A percentile compares a stretch with the other conserved stretches of the same genome.
These are phyloP conservation scores for Delichon dasypus DNA, from an alignment of 2,797 vertebrate species.

Conservation along the genomic window DNA sequence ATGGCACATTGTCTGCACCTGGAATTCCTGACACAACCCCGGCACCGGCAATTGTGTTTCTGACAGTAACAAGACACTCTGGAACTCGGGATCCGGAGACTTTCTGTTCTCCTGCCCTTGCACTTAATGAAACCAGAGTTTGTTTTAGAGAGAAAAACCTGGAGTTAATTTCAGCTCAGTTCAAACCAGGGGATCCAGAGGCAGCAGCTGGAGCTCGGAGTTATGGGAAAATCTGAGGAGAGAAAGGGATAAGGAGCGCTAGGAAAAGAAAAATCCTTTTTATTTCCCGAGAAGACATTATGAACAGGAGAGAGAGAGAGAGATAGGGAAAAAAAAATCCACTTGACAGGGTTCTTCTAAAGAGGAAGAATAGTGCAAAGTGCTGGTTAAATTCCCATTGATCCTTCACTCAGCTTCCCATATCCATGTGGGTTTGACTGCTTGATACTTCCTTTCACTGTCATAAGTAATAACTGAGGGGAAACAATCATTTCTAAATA, in stretches of 20 bases:
- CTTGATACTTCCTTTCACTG: conserved; percentile 66
- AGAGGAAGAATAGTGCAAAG: conserved; percentile 60
- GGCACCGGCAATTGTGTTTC: conserved; percentile 43
- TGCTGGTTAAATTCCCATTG: conserved; percentile 58
- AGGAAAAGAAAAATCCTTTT: conserved; percentile 33
- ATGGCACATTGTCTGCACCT: conserved; percentile 52
- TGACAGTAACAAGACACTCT: conserved; percentile 59
- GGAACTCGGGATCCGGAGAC: not conserved
- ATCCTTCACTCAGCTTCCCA: conserved; percentile 60
- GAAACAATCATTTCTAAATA: conserved; percentile 76
- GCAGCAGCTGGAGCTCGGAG: not conserved
- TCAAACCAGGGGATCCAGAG: conserved; percentile 15
- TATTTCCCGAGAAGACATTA: conserved; percentile 47
- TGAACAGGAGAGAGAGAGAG: not conserved
- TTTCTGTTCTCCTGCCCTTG: conserved; percentile 68
- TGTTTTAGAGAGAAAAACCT: conserved; percentile 35
- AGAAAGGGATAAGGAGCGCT: not conserved
- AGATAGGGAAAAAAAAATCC: not conserved
- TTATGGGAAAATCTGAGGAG: not conserved
- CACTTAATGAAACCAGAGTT: conserved; percentile 69
- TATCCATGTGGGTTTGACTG: conserved; percentile 36
- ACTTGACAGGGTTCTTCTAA: conserved; percentile 51
- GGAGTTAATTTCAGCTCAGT: conserved; percentile 64
- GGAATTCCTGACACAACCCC: conserved; percentile 40
- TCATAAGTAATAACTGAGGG: conserved; percentile 69